These are phyloP conservation scores for Eurystomus gularis DNA, from an alignment of 2,113 vertebrate species.

Conservation along the genomic window DNA sequence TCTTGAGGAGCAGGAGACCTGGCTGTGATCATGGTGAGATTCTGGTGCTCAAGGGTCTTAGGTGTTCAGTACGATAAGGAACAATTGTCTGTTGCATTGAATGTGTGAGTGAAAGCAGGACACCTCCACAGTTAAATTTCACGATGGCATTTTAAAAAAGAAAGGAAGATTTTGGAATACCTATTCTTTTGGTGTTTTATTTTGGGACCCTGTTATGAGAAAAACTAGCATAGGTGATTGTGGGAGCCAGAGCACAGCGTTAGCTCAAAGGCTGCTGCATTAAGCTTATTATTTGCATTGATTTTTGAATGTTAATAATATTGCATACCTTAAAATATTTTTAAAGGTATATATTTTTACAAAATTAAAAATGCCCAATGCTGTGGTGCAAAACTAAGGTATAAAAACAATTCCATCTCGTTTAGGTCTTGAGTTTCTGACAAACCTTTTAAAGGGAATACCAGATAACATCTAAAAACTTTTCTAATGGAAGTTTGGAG, in stretches of 20 bases:
- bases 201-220: background rate
- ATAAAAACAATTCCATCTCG: background rate
- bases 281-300: background rate
- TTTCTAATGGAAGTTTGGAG: slow-evolving; percentile 19
- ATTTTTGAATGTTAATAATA: background rate
- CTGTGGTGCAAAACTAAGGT: background rate
- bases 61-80: background rate
- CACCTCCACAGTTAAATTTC: background rate
- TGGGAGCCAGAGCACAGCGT: background rate
- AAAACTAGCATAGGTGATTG: background rate
- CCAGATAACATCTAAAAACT: background rate
- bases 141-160: background rate
- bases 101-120: background rate
- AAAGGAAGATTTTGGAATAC: background rate
- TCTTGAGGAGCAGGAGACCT: background rate
- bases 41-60: background rate
- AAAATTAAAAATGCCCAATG: background rate
- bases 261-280: background rate
- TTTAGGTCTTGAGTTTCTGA: background rate
- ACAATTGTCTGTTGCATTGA: background rate
- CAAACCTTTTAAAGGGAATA: background rate
- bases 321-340: background rate
- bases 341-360: background rate
- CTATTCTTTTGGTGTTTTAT: background rate
- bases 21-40: background rate